Evolutionary conservation across 2,888 invertebrate species (phyloP), one percentile per base, ranked within the genome.

Genomic region (Zaprionus obscuricornis): DNA sequence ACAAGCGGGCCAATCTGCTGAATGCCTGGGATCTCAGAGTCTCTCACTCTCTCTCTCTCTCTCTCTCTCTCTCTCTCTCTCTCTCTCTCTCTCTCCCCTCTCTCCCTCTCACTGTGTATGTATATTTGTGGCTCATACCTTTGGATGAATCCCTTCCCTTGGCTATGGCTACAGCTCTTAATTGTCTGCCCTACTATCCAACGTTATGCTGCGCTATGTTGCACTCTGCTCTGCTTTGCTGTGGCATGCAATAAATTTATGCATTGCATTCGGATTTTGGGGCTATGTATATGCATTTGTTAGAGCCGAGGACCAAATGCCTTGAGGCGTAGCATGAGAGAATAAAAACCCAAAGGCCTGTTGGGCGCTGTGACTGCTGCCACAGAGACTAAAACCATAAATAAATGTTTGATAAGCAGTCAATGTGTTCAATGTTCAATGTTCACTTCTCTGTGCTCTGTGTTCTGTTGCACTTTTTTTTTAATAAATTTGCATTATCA

Each of bases 221-320:
- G 14, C 16, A 36, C 4, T 16, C 16, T 8, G 24, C 4, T 49
- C 24, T 29, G 33, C 40, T 29, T 37, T 33, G 47, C 59, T 52
- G 50, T 63, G 79, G 65, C 75, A 71, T 68, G 75, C 64, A 56
- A 85, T 85, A 85, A 85, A 79, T 85, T 79, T 79, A 83, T 79
- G 78, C 78, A 78, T 85, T 78, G 83, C 85, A 85, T 78, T 85
- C 62, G 72, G 63, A 82, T 85, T 85, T 79, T 47, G 66, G 58
- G 42, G 39, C 52, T 57, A 52, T 43, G 22, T 43, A 36, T 33
- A 33, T 49, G 47, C 68, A 54, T 34, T 45, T 45, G 34, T 65
- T 29, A 24, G 27, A 50, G 29, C 43, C 34, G 6, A 40, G 27
- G 14, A n/a, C 37, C 47, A 33, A 42, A 8, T 29, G 31, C 24